Percentiles rank a stretch among this genome's conserved stretches.
These are phyloP conservation scores for Cetonia aurata DNA, from an alignment of 2,888 invertebrate species.

Conservation along the genomic window DNA sequence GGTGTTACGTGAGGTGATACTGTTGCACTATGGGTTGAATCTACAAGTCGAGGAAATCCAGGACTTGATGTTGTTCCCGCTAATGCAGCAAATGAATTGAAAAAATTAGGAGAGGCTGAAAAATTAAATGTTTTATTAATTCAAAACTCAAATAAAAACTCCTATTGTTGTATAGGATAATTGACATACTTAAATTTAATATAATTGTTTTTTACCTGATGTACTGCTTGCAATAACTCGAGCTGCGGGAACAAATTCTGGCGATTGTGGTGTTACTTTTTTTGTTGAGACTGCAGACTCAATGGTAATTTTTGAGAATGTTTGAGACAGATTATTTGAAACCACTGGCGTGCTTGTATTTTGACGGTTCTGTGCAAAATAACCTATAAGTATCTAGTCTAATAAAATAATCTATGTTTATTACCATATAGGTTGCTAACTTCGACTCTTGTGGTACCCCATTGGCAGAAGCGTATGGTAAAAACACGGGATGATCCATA, in stretches of 20 bases:
- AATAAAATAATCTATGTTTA: conserved; percentile 47
- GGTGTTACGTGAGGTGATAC: conserved; percentile 68
- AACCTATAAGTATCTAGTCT: conserved; percentile 42
- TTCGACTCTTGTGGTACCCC: conserved; percentile 88
- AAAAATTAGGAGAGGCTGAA: conserved; percentile 63
- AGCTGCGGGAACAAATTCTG: conserved; percentile 69
- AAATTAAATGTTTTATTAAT: conserved; percentile 32
- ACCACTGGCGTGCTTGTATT: conserved; percentile 58
- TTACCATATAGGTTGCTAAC: conserved; percentile 87
- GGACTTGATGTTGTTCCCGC: conserved; percentile 56
- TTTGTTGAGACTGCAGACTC: conserved; percentile 62
- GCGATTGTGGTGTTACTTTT: conserved; percentile 69
- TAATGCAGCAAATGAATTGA: conserved; percentile 62
- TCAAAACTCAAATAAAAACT: not conserved
- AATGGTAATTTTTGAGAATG: conserved; percentile 60
- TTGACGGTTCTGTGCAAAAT: conserved; percentile 58
- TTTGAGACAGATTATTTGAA: conserved; percentile 57
- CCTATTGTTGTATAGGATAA: not conserved
- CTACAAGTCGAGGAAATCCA: conserved; percentile 56
- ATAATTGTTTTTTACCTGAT: conserved; percentile 47
- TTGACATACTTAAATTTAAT: conserved; percentile 4
- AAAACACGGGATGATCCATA: conserved; percentile 86
- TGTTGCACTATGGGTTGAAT: conserved; percentile 62
- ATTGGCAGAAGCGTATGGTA: conserved; percentile 76
- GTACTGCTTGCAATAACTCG: conserved; percentile 54